Evolutionary conservation across 2,888 invertebrate species (phyloP).

Genomic region (Drosophila mulleri): DNA sequence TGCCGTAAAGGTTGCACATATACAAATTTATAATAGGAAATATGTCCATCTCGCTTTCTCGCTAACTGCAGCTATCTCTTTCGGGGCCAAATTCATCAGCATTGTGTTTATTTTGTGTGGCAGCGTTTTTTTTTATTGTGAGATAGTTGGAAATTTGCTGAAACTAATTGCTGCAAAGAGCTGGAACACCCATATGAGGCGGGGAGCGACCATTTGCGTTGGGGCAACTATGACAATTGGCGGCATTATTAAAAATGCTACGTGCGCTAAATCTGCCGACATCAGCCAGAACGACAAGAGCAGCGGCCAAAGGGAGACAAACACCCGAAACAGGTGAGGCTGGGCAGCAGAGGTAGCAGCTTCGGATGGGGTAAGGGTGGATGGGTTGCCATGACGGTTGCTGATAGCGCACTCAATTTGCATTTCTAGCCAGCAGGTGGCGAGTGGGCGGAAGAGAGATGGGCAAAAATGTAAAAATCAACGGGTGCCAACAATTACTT

Average conservation of each 20-base stretch:
- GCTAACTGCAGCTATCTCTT: conserved; percentile 11
- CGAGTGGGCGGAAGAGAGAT: background rate
- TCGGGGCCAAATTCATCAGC: conserved; percentile 15
- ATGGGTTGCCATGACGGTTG: conserved; percentile 58
- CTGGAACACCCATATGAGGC: conserved; percentile 38
- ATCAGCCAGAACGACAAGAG: conserved; percentile 48
- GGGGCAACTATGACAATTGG: conserved; percentile 78
- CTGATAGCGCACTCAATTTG: conserved; percentile 81
- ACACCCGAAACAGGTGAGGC: conserved; percentile 60
- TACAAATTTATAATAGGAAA: conserved; percentile 1
- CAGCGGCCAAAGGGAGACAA: conserved; percentile 30
- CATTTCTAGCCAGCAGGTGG: conserved; percentile 54
- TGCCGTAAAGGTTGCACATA: background rate
- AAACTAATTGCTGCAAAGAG: conserved; percentile 59
- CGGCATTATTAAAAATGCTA: conserved; percentile 73
- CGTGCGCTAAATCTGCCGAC: conserved; percentile 79
- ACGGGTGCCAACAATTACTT: conserved; percentile 75
- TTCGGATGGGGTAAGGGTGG: background rate
- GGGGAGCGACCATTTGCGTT: conserved; percentile 53
- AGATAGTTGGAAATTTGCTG: conserved; percentile 48
- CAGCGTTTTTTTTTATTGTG: conserved; percentile 49
- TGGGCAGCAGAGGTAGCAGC: conserved; percentile 11
- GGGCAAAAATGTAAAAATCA: conserved; percentile 32
- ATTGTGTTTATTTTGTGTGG: conserved; percentile 8
- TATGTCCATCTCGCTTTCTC: conserved; percentile 4